Percentiles rank a stretch among this genome's conserved stretches.
Evolutionary conservation across 2,797 vertebrate genomes (phyloP).

Genomic region (Anableps anableps): DNA sequence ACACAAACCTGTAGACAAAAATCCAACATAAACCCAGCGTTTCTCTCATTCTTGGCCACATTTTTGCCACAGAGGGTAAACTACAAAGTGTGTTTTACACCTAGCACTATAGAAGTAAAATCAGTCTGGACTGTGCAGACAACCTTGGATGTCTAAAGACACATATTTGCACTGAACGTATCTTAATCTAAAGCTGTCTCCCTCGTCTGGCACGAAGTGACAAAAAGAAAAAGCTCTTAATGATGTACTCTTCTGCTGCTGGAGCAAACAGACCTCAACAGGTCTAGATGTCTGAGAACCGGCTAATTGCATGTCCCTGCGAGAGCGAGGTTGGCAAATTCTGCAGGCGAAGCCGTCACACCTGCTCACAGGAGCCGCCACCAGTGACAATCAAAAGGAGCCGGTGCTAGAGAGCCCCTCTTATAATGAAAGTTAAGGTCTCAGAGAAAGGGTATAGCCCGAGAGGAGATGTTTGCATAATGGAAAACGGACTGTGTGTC

Average conservation of each 20-base stretch:
- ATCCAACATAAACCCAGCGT: neutral
- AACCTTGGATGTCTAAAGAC: slow-evolving; percentile 62
- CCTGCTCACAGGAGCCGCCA: slow-evolving; percentile 14
- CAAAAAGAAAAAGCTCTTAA: slow-evolving; percentile 47
- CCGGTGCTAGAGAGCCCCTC: slow-evolving; percentile 48
- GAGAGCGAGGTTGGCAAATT: slow-evolving; percentile 1
- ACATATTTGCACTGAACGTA: slow-evolving; percentile 40
- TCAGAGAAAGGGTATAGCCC: slow-evolving; percentile 34
- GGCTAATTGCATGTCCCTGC: slow-evolving; percentile 34
- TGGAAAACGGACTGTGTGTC: slow-evolving; percentile 24
- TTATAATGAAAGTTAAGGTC: slow-evolving; percentile 56
- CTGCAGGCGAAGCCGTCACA: slow-evolving; percentile 29
- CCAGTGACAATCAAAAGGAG: slow-evolving; percentile 40
- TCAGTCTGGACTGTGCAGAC: slow-evolving; percentile 45
- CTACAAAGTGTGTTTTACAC: slow-evolving; percentile 35
- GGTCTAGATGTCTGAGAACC: slow-evolving; percentile 31
- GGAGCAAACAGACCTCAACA: slow-evolving; percentile 35
- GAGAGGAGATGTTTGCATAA: slow-evolving; percentile 54
- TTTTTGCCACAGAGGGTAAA: neutral
- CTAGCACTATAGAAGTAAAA: slow-evolving; percentile 29
- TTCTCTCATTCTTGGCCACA: slow-evolving; percentile 12
- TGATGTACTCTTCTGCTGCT: slow-evolving; percentile 50
- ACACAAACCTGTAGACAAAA: neutral
- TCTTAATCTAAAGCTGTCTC: slow-evolving; percentile 32
- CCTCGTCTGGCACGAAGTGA: slow-evolving; percentile 17